Evolutionary conservation across 2,797 vertebrate genomes (phyloP).

Genomic region (Fistularia commersonii): DNA sequence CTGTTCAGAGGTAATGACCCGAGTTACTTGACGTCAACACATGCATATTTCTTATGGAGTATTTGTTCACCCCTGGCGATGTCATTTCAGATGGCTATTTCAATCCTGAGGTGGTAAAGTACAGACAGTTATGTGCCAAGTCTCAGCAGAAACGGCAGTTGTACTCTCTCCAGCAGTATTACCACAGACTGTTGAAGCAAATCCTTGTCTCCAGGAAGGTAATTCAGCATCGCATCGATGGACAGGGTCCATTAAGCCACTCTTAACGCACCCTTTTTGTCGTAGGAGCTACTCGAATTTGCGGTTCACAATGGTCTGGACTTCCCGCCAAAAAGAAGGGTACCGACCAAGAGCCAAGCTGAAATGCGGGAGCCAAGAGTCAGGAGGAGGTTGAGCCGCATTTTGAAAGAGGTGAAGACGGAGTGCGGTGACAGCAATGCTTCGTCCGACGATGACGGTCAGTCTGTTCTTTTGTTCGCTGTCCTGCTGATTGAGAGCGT

Average conservation of each 20-base stretch:
- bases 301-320: slow-evolving; percentile 85
- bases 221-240: slow-evolving; percentile 2
- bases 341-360: slow-evolving; percentile 66
- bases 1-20: slow-evolving; percentile 84
- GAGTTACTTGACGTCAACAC: neutral
- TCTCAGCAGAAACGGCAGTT: slow-evolving; percentile 91
- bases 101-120: slow-evolving; percentile 96
- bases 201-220: slow-evolving; percentile 94
- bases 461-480: slow-evolving; percentile 23
- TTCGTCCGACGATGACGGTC: slow-evolving; percentile 97
- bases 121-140: slow-evolving; percentile 90
- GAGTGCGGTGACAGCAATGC: slow-evolving; percentile 90
- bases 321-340: slow-evolving; percentile 75
- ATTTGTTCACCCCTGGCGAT: slow-evolving; percentile 8
- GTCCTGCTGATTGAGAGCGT: neutral
- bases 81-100: slow-evolving; percentile 87
- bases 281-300: slow-evolving; percentile 87
- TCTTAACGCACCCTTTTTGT: slow-evolving; percentile 10
- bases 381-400: slow-evolving; percentile 82
- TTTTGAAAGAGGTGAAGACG: slow-evolving; percentile 88
- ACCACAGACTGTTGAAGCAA: slow-evolving; percentile 92
- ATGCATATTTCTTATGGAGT: neutral
- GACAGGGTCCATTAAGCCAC: neutral
- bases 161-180: slow-evolving; percentile 91
- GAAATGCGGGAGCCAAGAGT: slow-evolving; percentile 86